Evolutionary conservation across 2,797 vertebrate genomes (phyloP), one percentile per base, ranked within the genome.

Genomic region (Liasis olivaceus): DNA sequence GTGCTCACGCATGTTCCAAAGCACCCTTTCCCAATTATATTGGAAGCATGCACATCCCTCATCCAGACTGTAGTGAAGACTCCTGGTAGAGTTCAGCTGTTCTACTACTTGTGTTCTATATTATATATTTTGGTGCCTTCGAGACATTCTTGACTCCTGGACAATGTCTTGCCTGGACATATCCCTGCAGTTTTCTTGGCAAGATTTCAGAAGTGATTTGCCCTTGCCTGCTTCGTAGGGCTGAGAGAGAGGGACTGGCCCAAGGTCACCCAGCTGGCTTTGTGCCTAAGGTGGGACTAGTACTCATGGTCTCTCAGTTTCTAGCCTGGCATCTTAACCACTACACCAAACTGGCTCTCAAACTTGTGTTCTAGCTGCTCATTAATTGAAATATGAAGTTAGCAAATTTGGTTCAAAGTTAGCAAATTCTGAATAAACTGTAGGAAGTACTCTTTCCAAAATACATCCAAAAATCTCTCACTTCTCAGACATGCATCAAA

Each of bases 401-500:
- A 54, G 51, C 51, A 54, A 54, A 54, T 54, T 54, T 54, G 51
- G 51, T 54, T 54, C 51, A 54, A 51, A 36, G 36, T 36, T 36
- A 36, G 36, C 36, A 36, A 42, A 17, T 77, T 77, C 42, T 22
- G 72, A 77, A 81, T 36, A 36, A 24, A 42, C 17, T 81, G 7
- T 11, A 47, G 20, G 36, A 81, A 24, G 9, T 47, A 42, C 7
- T 47, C 36, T 47, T 47, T 81, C 20, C 72, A 81, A 47, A 77
- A 42, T 22, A 36, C 8, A 4, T 42, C 3, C 7, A 8, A 8
- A 77, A 77, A 77, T 77, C 72, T 42, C 72, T 77, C 36, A 4
- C 72, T 81, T 97, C 98, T 98, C 97, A 96, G 97, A 98, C 97
- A 98, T 96, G 97, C 98, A 97, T 98, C 97, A 98, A 98, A 98